Conservation (phyloP, 2,797 vertebrate species). For the Pseudochirops corinnae region DNA sequence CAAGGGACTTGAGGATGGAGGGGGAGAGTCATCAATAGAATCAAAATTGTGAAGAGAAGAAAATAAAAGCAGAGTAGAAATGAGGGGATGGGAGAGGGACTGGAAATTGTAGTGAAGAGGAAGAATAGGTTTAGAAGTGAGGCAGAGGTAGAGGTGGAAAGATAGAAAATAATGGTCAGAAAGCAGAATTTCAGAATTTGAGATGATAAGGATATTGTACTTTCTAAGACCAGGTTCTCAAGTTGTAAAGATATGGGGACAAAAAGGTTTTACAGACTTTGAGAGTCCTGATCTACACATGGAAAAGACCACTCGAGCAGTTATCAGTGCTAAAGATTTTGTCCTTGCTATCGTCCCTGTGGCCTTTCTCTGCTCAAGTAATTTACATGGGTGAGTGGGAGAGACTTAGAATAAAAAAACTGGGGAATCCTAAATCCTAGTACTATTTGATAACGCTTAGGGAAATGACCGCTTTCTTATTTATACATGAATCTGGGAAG, state of each 20-base stretch:
- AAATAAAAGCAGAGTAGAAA: background rate
- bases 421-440: background rate
- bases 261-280: background rate
- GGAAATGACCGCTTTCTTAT: background rate
- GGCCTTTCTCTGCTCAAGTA: background rate
- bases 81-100: background rate
- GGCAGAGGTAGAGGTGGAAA: background rate
- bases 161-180: background rate
- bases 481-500: background rate
- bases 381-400: background rate
- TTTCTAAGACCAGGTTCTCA: background rate
- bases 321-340: background rate
- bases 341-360: background rate
- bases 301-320: background rate
- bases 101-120: background rate
- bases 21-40: background rate
- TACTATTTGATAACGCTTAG: background rate
- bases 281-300: background rate
- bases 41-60: background rate
- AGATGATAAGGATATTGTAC: background rate
- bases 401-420: background rate
- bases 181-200: background rate
- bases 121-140: background rate
- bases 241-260: background rate
- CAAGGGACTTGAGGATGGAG: conserved; percentile 19